Percentiles rank a stretch among this genome's conserved stretches.
Conservation (phyloP, 2,888 invertebrate genomes). For the Sylvicola cinctus region DNA sequence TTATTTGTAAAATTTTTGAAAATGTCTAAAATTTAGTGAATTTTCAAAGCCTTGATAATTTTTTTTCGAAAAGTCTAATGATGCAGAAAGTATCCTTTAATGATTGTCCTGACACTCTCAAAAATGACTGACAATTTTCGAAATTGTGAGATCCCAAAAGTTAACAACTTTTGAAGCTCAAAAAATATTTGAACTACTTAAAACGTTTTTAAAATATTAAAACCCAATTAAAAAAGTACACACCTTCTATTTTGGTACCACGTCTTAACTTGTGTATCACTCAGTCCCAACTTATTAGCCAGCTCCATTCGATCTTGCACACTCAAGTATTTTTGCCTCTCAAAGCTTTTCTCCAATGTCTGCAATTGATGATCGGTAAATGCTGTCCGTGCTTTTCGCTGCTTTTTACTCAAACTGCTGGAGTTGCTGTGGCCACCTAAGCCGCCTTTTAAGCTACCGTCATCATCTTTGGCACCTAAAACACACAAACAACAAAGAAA, state of each 20-base stretch:
- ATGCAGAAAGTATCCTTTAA: too few species aligned
- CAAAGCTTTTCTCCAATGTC: constrained; percentile 91
- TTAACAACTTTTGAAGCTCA: too few species aligned
- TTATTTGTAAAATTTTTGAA: too few species aligned
- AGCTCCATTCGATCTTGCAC: constrained; percentile 97
- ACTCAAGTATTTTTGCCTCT: constrained; percentile 89
- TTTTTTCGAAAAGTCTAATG: too few species aligned
- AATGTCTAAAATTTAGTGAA: too few species aligned
- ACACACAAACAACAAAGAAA: constrained; percentile 10
- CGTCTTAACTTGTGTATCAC: constrained; percentile 98
- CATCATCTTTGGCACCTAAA: constrained; percentile 70
- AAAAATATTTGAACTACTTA: too few species aligned
- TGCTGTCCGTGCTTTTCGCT: constrained; percentile 89
- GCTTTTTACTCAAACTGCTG: constrained; percentile 61
- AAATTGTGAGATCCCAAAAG: too few species aligned
- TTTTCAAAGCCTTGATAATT: too few species aligned
- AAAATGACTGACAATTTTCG: too few species aligned
- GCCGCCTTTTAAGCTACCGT: constrained; percentile 31
- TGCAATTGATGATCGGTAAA: constrained; percentile 97
- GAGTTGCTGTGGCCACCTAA: constrained; percentile 17
- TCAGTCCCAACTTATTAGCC: constrained; percentile 84
- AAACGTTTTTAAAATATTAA: too few species aligned
- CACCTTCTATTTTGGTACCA: constrained; percentile 99
- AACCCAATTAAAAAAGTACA: too few species aligned
- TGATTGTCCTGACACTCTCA: too few species aligned